Base-by-base conservation (phyloP, 2,888 invertebrate species). In the Coecobrya sp. region DNA sequence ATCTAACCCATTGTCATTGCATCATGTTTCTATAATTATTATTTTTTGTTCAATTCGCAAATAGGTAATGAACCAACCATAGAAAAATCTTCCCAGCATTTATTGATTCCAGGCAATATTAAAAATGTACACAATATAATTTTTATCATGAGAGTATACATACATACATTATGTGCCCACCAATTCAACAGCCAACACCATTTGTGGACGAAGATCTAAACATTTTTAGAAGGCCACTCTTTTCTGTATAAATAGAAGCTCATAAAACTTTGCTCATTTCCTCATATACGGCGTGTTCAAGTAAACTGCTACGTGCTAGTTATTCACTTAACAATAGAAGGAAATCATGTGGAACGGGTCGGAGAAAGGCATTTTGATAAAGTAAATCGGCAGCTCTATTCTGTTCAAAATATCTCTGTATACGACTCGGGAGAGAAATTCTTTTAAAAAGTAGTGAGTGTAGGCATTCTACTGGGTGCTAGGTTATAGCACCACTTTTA, bases 341-440 rank as follows among this genome's bases (percentile, higher is more conserved):
- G 79, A 88, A 88, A 88, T 88, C 88, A 88, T 79, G 59, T 55
- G 79, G 36, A 73, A 88, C 79, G 65, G n/a, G 62, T 59, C 22
- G 88, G 88, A 30, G 79, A 79, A 79, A 88, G 88, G 79, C 79
- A 19, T 79, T 25, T 86, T 70, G 70, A 86, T 70, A 70, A 76
- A 76, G 49, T 30, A 52, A 70, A 86, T 52, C 52, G 25, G 45
- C 25, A 52, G 52, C 55, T 68, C 13, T 49, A 19, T 49, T 49
- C 4, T 19, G 45, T 49, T 76, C 45, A 25, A 76, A 45, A 76
- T 49, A 8, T 45, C 81, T 81, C 30, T 81, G n/a, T 76, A 8
- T 25, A 19, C 0, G 16, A 27, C 55, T 52, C 27, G n/a, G 10
- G 36, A 59, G 30, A 55, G n/a, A 81, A 55, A 81, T 81, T 52